phyloP scores from a whole-genome alignment of 2,113 vertebrate species.

The Bujurquina vittata region DNA sequence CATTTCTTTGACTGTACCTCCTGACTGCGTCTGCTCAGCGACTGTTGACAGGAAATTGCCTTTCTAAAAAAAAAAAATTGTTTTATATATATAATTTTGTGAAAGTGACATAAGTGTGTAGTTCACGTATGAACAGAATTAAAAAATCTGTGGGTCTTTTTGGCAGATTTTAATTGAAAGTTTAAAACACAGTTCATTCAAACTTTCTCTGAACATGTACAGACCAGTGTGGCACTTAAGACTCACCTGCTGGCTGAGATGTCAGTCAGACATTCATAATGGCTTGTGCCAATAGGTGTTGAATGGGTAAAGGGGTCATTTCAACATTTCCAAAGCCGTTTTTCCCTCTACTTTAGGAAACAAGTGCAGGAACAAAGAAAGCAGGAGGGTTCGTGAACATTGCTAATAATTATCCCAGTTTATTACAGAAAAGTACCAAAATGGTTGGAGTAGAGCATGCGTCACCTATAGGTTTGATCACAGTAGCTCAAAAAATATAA shows the following conservation, averaged over 20 bases:
- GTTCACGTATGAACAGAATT: background rate
- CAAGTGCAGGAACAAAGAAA: background rate
- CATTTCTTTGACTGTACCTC: fast-evolving
- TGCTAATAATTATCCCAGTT: background rate
- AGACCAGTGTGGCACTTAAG: background rate
- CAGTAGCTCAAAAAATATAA: too few species aligned
- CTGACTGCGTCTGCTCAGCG: background rate
- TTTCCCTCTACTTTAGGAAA: background rate
- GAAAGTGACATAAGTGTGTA: background rate
- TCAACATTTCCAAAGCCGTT: background rate
- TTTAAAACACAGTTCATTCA: background rate
- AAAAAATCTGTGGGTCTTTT: background rate
- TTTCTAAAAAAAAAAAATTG: background rate
- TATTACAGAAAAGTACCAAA: background rate
- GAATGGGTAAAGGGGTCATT: fast-evolving
- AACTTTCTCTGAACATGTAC: background rate
- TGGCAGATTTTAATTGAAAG: background rate
- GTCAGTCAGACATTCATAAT: background rate
- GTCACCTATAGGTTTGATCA: background rate
- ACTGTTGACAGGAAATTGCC: background rate
- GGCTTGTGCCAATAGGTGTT: background rate
- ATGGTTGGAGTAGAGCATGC: background rate
- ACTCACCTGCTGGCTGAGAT: background rate
- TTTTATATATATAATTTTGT: background rate
- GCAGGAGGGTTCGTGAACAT: background rate